A percentile compares a stretch with the other conserved stretches of the same genome.
Evolutionary conservation across 1,140 invertebrate species (phyloP).

Genomic region (Ooceraea biroi): DNA sequence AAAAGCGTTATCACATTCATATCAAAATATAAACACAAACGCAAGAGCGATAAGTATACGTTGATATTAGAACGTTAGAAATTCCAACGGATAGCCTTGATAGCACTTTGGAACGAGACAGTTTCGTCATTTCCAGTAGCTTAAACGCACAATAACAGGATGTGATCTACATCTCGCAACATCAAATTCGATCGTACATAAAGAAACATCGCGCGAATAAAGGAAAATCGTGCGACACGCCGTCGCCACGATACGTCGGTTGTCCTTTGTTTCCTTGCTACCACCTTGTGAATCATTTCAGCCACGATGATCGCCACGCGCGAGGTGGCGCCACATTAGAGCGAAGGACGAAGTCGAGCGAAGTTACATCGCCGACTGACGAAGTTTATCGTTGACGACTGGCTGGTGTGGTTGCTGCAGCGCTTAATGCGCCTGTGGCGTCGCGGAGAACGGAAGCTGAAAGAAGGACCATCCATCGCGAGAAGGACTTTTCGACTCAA

Average conservation of each 20-base stretch:
- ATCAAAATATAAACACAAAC: no score
- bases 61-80: no score
- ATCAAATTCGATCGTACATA: no score
- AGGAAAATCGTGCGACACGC: not conserved
- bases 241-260: not conserved
- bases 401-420: not conserved
- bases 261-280: not conserved
- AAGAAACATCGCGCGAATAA: no score
- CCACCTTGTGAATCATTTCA: not conserved
- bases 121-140: no score
- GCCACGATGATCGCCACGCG: not conserved
- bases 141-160: no score
- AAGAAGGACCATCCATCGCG: no score
- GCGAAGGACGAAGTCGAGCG: not conserved
- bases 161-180: no score
- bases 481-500: not conserved
- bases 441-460: not conserved
- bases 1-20: no score
- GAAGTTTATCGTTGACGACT: constrained; percentile 2
- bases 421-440: not conserved
- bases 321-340: constrained; percentile 44
- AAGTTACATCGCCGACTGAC: not conserved
- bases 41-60: no score
- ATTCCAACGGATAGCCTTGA: no score
- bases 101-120: no score